Evolutionary conservation across 2,797 vertebrate genomes (phyloP).

Genomic region (Syngnathus rostellatus): DNA sequence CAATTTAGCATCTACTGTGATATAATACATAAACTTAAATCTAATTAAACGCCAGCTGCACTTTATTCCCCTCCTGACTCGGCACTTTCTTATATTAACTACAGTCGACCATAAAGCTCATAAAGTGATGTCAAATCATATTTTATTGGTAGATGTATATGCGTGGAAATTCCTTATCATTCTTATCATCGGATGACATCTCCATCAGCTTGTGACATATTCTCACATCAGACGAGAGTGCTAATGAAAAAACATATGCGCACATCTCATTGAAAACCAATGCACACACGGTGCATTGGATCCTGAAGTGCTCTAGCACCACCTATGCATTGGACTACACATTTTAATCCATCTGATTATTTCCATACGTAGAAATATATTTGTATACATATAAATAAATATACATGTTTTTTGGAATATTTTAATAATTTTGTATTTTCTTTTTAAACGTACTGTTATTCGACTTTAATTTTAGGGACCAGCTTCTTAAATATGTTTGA

Average conservation of each 20-base stretch:
- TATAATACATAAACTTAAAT: background rate
- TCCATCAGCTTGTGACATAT: background rate
- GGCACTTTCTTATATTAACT: background rate
- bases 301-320: constrained; percentile 46
- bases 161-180: background rate
- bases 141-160: background rate
- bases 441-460: no score
- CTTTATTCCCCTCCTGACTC: constrained; percentile 1
- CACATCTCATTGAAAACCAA: background rate
- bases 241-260: background rate
- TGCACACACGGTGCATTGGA: background rate
- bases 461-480: no score
- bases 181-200: background rate
- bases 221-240: background rate
- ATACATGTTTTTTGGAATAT: no score
- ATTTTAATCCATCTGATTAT: background rate
- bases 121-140: constrained; percentile 1
- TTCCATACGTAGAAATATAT: no score
- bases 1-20: background rate
- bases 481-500: no score
- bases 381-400: no score
- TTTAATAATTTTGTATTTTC: no score
- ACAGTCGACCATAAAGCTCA: constrained; percentile 1
- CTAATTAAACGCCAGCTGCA: background rate
- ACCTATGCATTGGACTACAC: constrained; percentile 35